Evolutionary conservation across 2,888 invertebrate species (phyloP), one percentile per base, ranked within the genome.

Genomic region (Malthinus seriepunctatus): DNA sequence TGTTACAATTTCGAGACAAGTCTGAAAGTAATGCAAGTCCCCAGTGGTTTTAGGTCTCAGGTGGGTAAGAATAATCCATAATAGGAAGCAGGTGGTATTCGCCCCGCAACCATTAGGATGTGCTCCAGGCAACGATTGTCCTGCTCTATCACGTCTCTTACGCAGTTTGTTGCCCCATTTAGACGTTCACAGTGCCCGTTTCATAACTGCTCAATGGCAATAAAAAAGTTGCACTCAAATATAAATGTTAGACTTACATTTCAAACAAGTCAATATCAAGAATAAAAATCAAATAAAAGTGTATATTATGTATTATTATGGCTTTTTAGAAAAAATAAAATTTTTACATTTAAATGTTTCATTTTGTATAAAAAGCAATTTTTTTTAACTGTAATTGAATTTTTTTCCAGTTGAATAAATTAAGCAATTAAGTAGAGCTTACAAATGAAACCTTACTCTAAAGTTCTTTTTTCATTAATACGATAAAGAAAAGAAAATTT

Each of bases 21-120:
- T 31, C 50, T 56, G 49, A 56, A 50, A 56, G 44, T 56, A 56
- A 50, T 56, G 45, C 49, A 45, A 10, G 39, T 42, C 39, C 39
- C 39, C 14, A 15, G 39, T 42, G 23, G 50, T 42, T 45, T 49
- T 45, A 49, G 50, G 56, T 51, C 51, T 51, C 56, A 56, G 56
- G 56, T 56, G 56, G 51, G 47, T 42, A 51, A 56, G 51, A 55
- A 59, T 54, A 59, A 59, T 59, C 59, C 54, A 59, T 59, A 59
- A 58, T 59, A 59, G 54, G 54, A 58, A 59, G 59, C 59, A 59
- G 59, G 59, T 59, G 59, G 49, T 47, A 52, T 37, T 49, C 11
- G 44, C 59, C 50, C 49, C 49, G 53, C 54, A 53, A 45, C 53
- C 59, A 54, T 59, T 59, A 59, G 32, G 54, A 59, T 58, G 52